Evolutionary conservation across 2,888 invertebrate species (phyloP).

Genomic region (Lordiphosa andalusiaca): DNA sequence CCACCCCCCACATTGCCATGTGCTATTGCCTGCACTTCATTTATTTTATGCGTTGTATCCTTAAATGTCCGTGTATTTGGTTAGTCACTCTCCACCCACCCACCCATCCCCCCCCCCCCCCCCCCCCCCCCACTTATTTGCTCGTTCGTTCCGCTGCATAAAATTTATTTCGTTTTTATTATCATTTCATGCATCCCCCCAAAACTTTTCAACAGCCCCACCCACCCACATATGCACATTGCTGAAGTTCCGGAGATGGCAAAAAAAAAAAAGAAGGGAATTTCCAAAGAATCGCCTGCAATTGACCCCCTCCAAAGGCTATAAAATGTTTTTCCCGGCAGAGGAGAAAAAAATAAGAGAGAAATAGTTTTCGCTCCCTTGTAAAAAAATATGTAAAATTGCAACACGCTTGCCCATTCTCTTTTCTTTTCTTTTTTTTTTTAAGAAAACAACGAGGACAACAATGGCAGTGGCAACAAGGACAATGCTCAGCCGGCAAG

Average conservation of each 20-base stretch:
- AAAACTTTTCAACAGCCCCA: conserved; percentile 1
- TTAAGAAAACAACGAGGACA: conserved; percentile 38
- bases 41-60: conserved; percentile 67
- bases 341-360: conserved; percentile 20
- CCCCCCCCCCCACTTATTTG: background rate
- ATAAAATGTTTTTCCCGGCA: conserved; percentile 63
- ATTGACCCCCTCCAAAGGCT: conserved; percentile 55
- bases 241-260: conserved; percentile 4
- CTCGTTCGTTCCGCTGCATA: conserved; percentile 56
- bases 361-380: conserved; percentile 58
- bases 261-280: conserved; percentile 39
- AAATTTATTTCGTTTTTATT: conserved; percentile 72
- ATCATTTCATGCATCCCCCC: conserved; percentile 63
- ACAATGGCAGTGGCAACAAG: conserved; percentile 42
- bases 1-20: conserved; percentile 8
- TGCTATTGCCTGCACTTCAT: conserved; percentile 60
- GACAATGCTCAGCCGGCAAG: conserved; percentile 20
- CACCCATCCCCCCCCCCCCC: background rate
- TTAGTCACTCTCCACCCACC: conserved; percentile 50
- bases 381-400: conserved; percentile 62
- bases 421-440: conserved; percentile 13
- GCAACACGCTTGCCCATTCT: conserved; percentile 34
- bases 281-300: conserved; percentile 68
- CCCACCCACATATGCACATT: conserved; percentile 35
- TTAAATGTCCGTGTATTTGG: conserved; percentile 68